phyloP scores from a whole-genome alignment of 1,140 invertebrate genomes.

The Aleiodes sp. region DNA sequence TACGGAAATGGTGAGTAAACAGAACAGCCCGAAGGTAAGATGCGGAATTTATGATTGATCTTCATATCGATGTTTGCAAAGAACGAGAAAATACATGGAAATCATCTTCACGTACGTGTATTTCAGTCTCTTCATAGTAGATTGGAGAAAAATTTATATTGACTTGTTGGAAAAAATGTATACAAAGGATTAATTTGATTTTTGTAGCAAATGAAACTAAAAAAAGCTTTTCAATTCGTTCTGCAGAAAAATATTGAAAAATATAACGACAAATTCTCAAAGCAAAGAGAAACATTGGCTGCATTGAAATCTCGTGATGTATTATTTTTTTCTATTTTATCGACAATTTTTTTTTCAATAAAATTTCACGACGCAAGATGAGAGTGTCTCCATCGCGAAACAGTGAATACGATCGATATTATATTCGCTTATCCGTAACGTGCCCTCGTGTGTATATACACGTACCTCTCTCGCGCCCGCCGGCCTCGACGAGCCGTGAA shows the following conservation, averaged over 20 bases:
- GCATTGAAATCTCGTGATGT: too few relatives aligned
- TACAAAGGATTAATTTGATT: too few relatives aligned
- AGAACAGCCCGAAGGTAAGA: not conserved
- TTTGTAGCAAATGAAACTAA: too few relatives aligned
- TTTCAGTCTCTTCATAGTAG: too few relatives aligned
- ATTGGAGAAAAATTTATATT: too few relatives aligned
- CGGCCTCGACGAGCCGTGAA: conserved; percentile 38
- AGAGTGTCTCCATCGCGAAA: conserved; percentile 33
- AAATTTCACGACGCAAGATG: conserved; percentile 11
- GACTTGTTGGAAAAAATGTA: too few relatives aligned
- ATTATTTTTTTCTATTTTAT: conserved; percentile 41
- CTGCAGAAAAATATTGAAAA: too few relatives aligned
- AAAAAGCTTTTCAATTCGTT: too few relatives aligned
- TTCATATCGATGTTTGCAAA: not conserved
- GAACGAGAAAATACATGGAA: not conserved
- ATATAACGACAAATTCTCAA: too few relatives aligned
- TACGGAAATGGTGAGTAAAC: not conserved
- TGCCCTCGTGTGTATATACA: conserved; percentile 28
- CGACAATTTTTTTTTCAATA: not conserved
- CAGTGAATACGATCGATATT: conserved; percentile 39
- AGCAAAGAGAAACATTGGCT: too few relatives aligned
- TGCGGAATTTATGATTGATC: not conserved
- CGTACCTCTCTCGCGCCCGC: conserved; percentile 3
- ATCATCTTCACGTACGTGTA: too few relatives aligned
- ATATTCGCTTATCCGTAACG: conserved; percentile 43